Evolutionary conservation across 2,797 vertebrate species (phyloP), one percentile per base, ranked within the genome.

Genomic region (Morelia viridis): DNA sequence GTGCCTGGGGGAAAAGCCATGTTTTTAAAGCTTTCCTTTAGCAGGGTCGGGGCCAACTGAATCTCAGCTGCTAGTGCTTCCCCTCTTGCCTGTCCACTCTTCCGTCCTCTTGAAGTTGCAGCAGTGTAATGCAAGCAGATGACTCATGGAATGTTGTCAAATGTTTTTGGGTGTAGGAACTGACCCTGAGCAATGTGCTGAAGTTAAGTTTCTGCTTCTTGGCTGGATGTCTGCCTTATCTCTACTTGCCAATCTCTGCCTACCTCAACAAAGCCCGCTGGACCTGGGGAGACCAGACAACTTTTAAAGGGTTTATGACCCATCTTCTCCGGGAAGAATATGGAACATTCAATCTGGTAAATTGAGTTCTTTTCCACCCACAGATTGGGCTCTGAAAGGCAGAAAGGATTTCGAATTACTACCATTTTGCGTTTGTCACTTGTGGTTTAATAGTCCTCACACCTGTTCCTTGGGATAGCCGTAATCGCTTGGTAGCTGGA

Each of bases 271-370:
- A 90, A 60, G 99, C 99, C 65, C 98, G 98, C 90, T 99, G 99
- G 99, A 99, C 98, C 94, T 99, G 99, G 99, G 99, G 99, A 94
- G 99, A 99, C 97, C 99, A 99, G 98, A 99, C 98, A 2, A 98
- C 98, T 53, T 50, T 98, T 92, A 97, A 96, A 53, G 99, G 99
- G 85, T 98, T 99, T 95, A 96, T 99, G 94, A 99, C 98, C 65
- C 99, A 99, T 97, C 98, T 99, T 94, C 98, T 99, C 96, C 98
- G 99, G 96, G 97, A 98, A 95, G 99, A 99, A 96, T 99, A 99
- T 35, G 99, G 99, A 96, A 99, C 99, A 26, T 99, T 99, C 97
- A 99, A 95, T 95, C 97, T 98, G 98, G 98, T 98, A 98, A 97
- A 94, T 91, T 92, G 71, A 84, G 80, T 94, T 68, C 22, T 3